Percentiles rank a stretch among this genome's conserved stretches.
phyloP scores from a whole-genome alignment of 1,140 invertebrate species.

The Danaus plexippus region DNA sequence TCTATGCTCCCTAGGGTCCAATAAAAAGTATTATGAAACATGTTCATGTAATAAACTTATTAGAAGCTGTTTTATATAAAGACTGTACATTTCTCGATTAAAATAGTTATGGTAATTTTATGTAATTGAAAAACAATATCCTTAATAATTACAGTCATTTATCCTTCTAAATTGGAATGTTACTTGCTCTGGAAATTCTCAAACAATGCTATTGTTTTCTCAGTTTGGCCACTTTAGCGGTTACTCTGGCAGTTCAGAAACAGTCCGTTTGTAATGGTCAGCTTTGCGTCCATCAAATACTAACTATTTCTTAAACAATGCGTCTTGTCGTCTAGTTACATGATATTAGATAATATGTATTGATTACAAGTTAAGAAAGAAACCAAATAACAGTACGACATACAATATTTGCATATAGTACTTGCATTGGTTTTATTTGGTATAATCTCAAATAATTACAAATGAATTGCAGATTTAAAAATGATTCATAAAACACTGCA shows the following conservation, averaged over 20 bases:
- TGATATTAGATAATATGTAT: slow-evolving; percentile 14
- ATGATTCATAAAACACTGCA: no score
- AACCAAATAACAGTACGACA: background rate
- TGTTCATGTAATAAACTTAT: no score
- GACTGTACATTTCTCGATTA: no score
- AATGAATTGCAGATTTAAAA: no score
- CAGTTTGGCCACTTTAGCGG: slow-evolving; percentile 41
- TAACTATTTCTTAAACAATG: slow-evolving; percentile 42
- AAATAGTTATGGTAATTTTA: no score
- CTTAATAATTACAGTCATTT: slow-evolving; percentile 38
- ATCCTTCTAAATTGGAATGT: slow-evolving; percentile 52
- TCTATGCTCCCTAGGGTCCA: slow-evolving; percentile 3
- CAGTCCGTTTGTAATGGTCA: slow-evolving; percentile 49
- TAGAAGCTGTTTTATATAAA: no score
- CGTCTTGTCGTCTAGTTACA: slow-evolving; percentile 25
- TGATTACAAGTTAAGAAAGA: slow-evolving; percentile 1
- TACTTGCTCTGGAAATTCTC: slow-evolving; percentile 43
- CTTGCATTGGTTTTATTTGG: no score
- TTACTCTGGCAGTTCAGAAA: slow-evolving; percentile 56
- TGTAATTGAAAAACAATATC: slow-evolving; percentile 22
- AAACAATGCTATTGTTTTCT: slow-evolving; percentile 62
- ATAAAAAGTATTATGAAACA: no score
- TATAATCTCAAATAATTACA: no score
- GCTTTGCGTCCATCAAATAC: slow-evolving; percentile 56
- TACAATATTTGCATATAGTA: no score